Evolutionary conservation across 2,797 vertebrate genomes (phyloP).

Genomic region (Esox lucius): DNA sequence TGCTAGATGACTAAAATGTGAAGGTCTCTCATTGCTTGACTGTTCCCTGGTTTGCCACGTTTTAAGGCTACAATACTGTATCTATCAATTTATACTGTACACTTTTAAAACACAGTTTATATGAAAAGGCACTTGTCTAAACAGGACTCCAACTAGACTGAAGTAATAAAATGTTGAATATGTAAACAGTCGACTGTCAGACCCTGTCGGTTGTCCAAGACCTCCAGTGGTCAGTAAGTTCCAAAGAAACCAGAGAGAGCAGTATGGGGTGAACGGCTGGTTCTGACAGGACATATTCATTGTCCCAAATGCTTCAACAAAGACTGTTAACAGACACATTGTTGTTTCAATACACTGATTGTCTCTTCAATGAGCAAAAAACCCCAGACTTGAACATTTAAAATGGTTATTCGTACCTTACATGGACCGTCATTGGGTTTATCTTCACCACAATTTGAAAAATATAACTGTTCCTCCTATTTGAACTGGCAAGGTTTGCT

Average conservation of each 20-base stretch:
- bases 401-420: not conserved
- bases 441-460: not conserved
- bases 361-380: not conserved
- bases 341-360: not conserved
- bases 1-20: no score
- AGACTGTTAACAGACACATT: slow-evolving; percentile 6
- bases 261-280: slow-evolving; percentile 18
- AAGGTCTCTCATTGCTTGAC: slow-evolving; percentile 25
- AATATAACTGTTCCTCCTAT: not conserved
- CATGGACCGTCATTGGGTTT: not conserved
- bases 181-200: slow-evolving; percentile 56
- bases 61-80: slow-evolving; percentile 22
- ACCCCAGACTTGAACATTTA: not conserved
- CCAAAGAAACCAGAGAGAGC: slow-evolving; percentile 32
- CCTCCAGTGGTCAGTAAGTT: slow-evolving; percentile 38
- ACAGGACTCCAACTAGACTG: slow-evolving; percentile 47
- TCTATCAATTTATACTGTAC: slow-evolving; percentile 50
- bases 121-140: slow-evolving; percentile 46
- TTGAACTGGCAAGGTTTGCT: slow-evolving; percentile 8
- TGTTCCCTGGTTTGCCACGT: slow-evolving; percentile 6
- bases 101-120: slow-evolving; percentile 36
- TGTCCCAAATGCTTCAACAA: slow-evolving; percentile 14
- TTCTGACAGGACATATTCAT: slow-evolving; percentile 27
- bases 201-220: slow-evolving; percentile 52
- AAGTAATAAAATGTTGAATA: slow-evolving; percentile 50